phyloP scores from a whole-genome alignment of 2,888 invertebrate genomes.

The Xanthostigma xanthostigma region DNA sequence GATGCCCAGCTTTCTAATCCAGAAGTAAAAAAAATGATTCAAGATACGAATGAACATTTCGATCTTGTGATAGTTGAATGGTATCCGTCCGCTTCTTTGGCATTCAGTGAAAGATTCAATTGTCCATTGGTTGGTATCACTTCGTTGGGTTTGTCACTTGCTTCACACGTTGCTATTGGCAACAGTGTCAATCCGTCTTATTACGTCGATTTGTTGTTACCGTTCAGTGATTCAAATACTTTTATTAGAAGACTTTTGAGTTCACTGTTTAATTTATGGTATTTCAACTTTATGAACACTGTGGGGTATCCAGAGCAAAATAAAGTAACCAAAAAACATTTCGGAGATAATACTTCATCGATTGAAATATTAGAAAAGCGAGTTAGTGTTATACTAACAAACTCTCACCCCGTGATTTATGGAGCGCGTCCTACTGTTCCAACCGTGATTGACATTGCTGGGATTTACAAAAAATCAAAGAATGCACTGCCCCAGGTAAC shows the following conservation, averaged over 20 bases:
- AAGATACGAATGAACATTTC: constrained; percentile 18
- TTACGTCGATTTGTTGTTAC: constrained; percentile 10
- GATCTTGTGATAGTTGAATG: constrained; percentile 24
- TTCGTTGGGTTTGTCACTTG: constrained; percentile 20
- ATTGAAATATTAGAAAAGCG: constrained; percentile 8
- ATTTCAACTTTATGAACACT: constrained; percentile 1
- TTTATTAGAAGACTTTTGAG: constrained; percentile 11
- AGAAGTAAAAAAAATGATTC: constrained; percentile 18
- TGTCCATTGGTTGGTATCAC: constrained; percentile 23
- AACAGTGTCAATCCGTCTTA: constrained; percentile 21
- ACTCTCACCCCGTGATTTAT: constrained; percentile 9
- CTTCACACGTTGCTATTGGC: constrained; percentile 20
- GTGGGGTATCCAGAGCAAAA: constrained; percentile 4
- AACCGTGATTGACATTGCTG: constrained; percentile 11
- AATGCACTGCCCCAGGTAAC: constrained; percentile 1
- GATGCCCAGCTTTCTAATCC: not conserved
- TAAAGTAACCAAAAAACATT: constrained; percentile 8
- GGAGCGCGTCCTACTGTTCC: constrained; percentile 10
- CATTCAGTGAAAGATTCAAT: constrained; percentile 21
- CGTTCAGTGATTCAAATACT: constrained; percentile 8
- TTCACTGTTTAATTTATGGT: constrained; percentile 1
- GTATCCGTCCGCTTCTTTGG: constrained; percentile 16
- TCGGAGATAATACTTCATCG: constrained; percentile 10
- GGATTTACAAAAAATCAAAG: constrained; percentile 7
- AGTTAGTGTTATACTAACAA: constrained; percentile 11